Evolutionary conservation across 2,888 invertebrate genomes (phyloP).

Genomic region (Acanthosepion esculentum): DNA sequence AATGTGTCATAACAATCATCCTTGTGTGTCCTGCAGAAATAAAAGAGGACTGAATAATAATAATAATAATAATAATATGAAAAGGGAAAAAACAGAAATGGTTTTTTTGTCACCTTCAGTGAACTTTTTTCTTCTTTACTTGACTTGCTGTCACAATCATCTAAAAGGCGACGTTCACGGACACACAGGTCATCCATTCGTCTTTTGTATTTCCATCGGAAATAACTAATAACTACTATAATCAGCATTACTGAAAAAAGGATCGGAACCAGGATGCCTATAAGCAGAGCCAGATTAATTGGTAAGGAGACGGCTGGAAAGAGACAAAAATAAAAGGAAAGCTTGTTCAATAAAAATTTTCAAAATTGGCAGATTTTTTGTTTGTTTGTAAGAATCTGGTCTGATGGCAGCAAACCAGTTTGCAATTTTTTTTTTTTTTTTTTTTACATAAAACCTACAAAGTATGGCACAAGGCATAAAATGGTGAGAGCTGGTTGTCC

Average conservation of each 20-base stretch:
- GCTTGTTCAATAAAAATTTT: neutral
- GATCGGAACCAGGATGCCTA: constrained; percentile 58
- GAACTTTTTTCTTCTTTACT: constrained; percentile 69
- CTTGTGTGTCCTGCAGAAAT: no score
- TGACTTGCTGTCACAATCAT: constrained; percentile 65
- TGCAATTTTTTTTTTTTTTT: neutral
- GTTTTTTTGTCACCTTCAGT: constrained; percentile 58
- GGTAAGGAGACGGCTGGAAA: neutral
- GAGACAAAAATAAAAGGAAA: neutral
- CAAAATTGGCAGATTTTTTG: neutral
- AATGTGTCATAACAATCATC: no score
- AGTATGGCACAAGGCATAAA: no score
- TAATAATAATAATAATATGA: neutral
- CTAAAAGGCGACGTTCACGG: constrained; percentile 59
- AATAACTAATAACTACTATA: constrained; percentile 53
- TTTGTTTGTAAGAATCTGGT: no score
- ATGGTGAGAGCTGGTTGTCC: no score
- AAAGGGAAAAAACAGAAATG: neutral
- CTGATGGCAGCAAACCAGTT: neutral
- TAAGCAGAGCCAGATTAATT: constrained; percentile 52
- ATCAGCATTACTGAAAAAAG: constrained; percentile 54
- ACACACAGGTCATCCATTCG: constrained; percentile 57
- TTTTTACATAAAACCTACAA: no score
- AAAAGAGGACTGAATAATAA: no score
- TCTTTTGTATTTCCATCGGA: constrained; percentile 57